Evolutionary conservation across 2,888 invertebrate species (phyloP).

Genomic region (Ischnus inquisitorius): DNA sequence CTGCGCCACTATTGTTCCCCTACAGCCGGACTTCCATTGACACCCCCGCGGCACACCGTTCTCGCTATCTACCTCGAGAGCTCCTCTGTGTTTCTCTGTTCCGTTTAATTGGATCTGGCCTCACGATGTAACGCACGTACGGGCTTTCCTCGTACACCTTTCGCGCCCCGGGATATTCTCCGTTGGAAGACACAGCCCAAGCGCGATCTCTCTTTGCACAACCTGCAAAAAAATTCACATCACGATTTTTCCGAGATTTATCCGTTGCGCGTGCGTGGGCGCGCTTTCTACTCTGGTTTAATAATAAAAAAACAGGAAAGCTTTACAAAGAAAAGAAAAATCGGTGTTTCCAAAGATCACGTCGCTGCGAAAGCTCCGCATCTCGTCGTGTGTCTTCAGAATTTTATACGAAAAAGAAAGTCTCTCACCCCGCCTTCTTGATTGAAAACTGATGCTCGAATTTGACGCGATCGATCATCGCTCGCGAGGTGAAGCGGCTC

Average conservation of each 20-base stretch:
- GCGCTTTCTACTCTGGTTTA: slow-evolving; percentile 19
- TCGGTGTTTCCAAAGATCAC: neutral
- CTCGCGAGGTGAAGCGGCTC: slow-evolving; percentile 11
- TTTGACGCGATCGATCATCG: slow-evolving; percentile 52
- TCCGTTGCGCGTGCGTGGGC: slow-evolving; percentile 35
- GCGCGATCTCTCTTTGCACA: slow-evolving; percentile 31
- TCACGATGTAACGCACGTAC: slow-evolving; percentile 68
- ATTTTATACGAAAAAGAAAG: neutral
- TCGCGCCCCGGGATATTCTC: slow-evolving; percentile 21
- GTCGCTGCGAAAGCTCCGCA: neutral
- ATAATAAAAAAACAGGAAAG: slow-evolving; percentile 38
- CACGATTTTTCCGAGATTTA: slow-evolving; percentile 56
- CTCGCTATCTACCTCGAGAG: slow-evolving; percentile 41
- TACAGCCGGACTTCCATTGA: slow-evolving; percentile 57
- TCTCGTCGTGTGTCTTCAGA: slow-evolving; percentile 7
- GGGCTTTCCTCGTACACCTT: slow-evolving; percentile 29
- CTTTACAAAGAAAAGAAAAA: neutral
- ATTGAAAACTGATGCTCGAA: neutral
- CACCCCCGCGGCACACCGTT: slow-evolving; percentile 41
- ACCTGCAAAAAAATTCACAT: slow-evolving; percentile 42
- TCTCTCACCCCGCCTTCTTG: neutral
- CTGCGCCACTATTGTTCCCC: slow-evolving; percentile 61
- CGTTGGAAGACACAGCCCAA: neutral
- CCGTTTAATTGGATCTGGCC: slow-evolving; percentile 65
- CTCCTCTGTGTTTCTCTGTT: slow-evolving; percentile 50